These are phyloP conservation scores for Dissostichus mawsoni DNA, from an alignment of 2,113 vertebrate species.

Conservation along the genomic window DNA sequence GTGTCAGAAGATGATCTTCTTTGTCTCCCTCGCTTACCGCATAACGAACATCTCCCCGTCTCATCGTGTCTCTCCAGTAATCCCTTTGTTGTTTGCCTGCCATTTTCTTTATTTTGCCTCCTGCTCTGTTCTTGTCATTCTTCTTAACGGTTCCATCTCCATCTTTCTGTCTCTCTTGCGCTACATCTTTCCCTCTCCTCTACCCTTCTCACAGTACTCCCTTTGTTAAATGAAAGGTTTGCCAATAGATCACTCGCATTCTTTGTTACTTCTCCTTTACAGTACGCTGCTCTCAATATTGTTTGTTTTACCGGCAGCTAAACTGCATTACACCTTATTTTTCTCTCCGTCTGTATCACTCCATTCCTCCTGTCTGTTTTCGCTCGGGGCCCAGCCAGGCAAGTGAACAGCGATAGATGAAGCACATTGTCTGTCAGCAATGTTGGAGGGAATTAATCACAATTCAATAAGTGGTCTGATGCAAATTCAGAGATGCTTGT, in stretches of 20 bases:
- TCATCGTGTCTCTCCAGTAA: constrained; percentile 69
- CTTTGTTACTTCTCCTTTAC: constrained; percentile 75
- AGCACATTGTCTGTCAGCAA: constrained; percentile 91
- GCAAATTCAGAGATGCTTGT: constrained; percentile 95
- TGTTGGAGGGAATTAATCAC: constrained; percentile 92
- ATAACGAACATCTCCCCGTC: constrained; percentile 69
- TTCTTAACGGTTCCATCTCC: constrained; percentile 56
- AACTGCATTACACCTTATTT: constrained; percentile 68
- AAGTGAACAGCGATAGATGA: constrained; percentile 87
- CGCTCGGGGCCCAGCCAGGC: constrained; percentile 86
- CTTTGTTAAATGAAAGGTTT: constrained; percentile 81
- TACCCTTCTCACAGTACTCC: constrained; percentile 66
- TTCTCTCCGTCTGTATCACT: constrained; percentile 59
- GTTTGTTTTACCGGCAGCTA: constrained; percentile 86
- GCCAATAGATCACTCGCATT: constrained; percentile 63
- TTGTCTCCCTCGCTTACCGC: constrained; percentile 67
- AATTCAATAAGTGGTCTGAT: constrained; percentile 93
- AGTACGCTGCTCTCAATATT: constrained; percentile 77
- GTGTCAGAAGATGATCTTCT: constrained; percentile 72
- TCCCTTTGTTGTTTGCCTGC: constrained; percentile 77
- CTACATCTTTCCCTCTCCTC: constrained; percentile 40
- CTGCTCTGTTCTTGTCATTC: constrained; percentile 64
- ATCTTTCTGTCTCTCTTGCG: constrained; percentile 58
- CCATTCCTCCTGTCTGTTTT: constrained; percentile 71
- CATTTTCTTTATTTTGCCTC: constrained; percentile 76